These are phyloP conservation scores for Dryobates pubescens DNA, from an alignment of 2,797 vertebrate species.

Conservation along the genomic window DNA sequence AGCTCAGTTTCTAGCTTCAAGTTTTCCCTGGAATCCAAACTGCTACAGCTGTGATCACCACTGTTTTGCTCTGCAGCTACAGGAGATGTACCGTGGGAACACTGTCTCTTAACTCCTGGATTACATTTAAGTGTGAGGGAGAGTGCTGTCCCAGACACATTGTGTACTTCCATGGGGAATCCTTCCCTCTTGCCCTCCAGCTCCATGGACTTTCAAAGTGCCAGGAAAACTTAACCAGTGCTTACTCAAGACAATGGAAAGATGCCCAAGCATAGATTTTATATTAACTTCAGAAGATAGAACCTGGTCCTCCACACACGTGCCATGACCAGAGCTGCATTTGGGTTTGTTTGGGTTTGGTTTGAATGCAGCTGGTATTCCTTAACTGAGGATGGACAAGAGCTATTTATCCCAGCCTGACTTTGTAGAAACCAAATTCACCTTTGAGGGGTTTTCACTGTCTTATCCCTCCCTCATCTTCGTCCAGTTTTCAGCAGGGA, in stretches of 20 bases:
- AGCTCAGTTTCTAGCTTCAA: neutral
- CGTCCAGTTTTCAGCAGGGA: constrained; percentile 6
- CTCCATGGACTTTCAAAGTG: neutral
- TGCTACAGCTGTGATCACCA: neutral
- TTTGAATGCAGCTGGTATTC: neutral
- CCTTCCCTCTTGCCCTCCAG: neutral
- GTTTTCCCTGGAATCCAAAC: neutral
- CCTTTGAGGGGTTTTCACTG: neutral
- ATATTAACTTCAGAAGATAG: neutral
- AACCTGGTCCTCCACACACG: neutral
- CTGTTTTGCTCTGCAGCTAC: neutral
- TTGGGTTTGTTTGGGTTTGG: neutral
- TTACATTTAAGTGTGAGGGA: neutral
- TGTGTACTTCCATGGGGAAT: neutral
- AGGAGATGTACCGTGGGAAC: neutral
- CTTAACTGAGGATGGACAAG: neutral
- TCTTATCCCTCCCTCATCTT: neutral
- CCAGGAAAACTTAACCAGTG: neutral
- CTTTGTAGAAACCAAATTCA: neutral
- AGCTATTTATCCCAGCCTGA: neutral
- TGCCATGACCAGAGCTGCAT: neutral
- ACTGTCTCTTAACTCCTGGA: neutral
- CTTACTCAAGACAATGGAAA: neutral
- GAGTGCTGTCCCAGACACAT: neutral
- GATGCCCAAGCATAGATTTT: neutral